Conservation (phyloP, 2,797 vertebrate species). For the Danio tinwini region DNA sequence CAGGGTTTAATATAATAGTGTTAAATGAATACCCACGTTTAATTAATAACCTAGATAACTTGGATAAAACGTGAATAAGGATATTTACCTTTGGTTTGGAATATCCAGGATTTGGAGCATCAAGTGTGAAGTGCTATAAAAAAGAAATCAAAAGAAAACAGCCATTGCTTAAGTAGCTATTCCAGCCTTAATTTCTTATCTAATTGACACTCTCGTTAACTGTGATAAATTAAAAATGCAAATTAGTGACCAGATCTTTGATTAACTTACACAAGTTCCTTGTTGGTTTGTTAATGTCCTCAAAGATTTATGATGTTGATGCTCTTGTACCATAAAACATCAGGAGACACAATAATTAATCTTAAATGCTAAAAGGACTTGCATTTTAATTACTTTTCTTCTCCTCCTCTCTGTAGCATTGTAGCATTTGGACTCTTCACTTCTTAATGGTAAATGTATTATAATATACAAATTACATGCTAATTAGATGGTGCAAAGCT, state of each 20-base stretch:
- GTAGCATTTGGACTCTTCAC: conserved; percentile 64
- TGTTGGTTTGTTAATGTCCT: conserved; percentile 79
- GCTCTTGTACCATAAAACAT: conserved; percentile 68
- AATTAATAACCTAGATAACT: too few species aligned
- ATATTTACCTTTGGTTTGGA: too few species aligned
- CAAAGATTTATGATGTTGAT: conserved; percentile 71
- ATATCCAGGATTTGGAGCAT: too few species aligned
- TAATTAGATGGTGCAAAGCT: conserved; percentile 76
- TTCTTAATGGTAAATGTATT: conserved; percentile 65
- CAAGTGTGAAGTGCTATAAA: too few species aligned
- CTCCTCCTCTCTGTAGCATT: conserved; percentile 64
- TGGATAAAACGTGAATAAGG: too few species aligned
- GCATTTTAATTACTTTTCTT: conserved; percentile 76
- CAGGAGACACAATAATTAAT: conserved; percentile 79
- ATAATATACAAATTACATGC: conserved; percentile 74
- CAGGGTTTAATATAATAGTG: too few species aligned
- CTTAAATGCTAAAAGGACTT: conserved; percentile 72
- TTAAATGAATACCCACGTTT: too few species aligned
- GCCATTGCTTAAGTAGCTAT: conserved; percentile 13
- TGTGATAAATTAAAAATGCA: conserved; percentile 78
- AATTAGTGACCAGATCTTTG: conserved; percentile 76
- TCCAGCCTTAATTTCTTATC: conserved; percentile 21
- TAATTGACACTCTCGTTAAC: conserved; percentile 73
- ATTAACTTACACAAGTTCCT: conserved; percentile 77
- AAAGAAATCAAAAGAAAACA: neutral